phyloP scores from a whole-genome alignment of 2,797 vertebrate genomes.

The Neosilurus mollespiculum region DNA sequence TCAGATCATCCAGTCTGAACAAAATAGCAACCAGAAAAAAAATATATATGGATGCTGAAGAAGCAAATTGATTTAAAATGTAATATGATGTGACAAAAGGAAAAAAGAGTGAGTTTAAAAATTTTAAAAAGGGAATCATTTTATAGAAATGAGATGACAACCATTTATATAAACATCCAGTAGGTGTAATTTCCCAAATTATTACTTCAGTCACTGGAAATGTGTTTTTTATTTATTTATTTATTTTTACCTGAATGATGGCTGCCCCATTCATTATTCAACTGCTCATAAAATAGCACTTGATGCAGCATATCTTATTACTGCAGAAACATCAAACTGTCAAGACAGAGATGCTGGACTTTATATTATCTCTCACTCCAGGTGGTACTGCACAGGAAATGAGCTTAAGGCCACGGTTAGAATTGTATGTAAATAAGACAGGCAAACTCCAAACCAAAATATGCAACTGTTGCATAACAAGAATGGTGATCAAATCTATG shows the following conservation, averaged over 20 bases:
- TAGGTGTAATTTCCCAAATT: not conserved
- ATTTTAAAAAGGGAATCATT: not conserved
- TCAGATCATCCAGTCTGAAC: not conserved
- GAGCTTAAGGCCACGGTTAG: not conserved
- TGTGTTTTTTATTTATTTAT: not conserved
- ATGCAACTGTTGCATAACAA: not conserved
- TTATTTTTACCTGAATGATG: not conserved
- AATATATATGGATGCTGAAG: not conserved
- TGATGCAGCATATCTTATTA: not conserved
- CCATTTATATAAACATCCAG: not conserved
- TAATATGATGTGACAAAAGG: not conserved
- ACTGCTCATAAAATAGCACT: not conserved
- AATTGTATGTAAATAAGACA: not conserved
- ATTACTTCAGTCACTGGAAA: not conserved
- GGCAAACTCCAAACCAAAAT: not conserved
- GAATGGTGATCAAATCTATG: not conserved
- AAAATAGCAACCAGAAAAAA: too few relatives aligned
- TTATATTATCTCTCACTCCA: not conserved
- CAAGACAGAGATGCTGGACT: not conserved
- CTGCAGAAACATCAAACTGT: not conserved
- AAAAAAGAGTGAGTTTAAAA: not conserved
- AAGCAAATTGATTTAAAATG: not conserved
- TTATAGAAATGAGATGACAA: not conserved
- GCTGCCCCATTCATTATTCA: not conserved
- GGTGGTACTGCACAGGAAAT: not conserved